phyloP scores from a whole-genome alignment of 2,113 vertebrate species.

The Etheostoma spectabile region DNA sequence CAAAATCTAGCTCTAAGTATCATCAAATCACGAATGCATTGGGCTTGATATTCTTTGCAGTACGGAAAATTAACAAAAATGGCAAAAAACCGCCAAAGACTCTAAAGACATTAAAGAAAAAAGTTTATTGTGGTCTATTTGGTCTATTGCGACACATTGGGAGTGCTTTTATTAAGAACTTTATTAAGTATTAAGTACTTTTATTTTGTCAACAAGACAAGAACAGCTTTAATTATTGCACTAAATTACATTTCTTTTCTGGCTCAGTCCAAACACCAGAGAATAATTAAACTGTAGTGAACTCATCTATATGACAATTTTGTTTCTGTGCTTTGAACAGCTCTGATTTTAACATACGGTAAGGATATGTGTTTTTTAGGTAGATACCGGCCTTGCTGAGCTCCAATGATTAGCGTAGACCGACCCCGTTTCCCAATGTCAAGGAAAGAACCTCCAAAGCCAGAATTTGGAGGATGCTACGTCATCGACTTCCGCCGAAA shows the following conservation, averaged over 20 bases:
- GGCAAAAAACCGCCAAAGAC: background rate
- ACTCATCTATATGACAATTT: background rate
- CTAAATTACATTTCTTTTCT: too few relatives aligned
- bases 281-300: background rate
- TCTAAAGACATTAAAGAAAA: background rate
- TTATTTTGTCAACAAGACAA: background rate
- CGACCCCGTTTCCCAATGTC: too few relatives aligned
- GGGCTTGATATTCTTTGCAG: background rate
- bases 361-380: slow-evolving; percentile 13
- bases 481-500: too few relatives aligned
- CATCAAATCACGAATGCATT: background rate
- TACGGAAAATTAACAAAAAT: background rate
- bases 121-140: background rate
- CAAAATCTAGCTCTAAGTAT: slow-evolving; percentile 1
- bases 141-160: background rate
- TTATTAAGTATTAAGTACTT: too few relatives aligned
- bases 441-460: too few relatives aligned
- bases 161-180: background rate
- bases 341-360: background rate
- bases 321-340: background rate
- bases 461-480: too few relatives aligned
- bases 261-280: background rate
- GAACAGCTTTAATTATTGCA: background rate
- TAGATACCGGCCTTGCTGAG: background rate
- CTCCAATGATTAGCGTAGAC: too few relatives aligned